Base-by-base conservation (phyloP, 2,113 vertebrate genomes). In the Melanerpes aurifrons region DNA sequence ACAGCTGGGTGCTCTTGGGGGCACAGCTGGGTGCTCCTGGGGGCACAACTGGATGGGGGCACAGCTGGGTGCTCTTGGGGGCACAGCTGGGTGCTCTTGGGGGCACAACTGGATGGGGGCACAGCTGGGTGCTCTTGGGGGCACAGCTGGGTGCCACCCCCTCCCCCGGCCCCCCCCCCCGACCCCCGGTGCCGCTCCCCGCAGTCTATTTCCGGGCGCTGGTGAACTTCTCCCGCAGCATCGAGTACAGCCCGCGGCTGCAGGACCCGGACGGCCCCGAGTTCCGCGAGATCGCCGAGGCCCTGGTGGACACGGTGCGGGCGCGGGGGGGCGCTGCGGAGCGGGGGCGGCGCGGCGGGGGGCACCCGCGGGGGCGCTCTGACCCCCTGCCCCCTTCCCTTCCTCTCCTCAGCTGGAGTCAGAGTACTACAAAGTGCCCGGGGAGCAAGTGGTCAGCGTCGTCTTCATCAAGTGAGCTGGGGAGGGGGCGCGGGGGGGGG, bases 181-280 rank as follows among this genome's bases (percentile, higher is more conserved):
- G n/a, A 5, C 20, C 76, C 9, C 70, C 17, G 35, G 9, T 57
- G 10, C 17, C 14, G 17, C 10, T 3, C 31, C 26, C 25, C 29
- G 31, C 81, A 67, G 81, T 79, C 85, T 90, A 90, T 73, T 90
- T 90, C 61, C 88, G 88, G 26, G 88, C 88, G 0, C 68, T 90
- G 81, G 88, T 85, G 81, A 90, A 90, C 81, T 90, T 90, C 88
- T 79, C 81, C n/a, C 88, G 6, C 81, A 90, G 88, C 81, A 85
- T 90, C 4, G 88, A 90, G 67, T 90, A 67, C 81, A 90, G 88
- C 81, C 31, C 31, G 0, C 73, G 4, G 35, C 74, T 90, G 67
- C 45, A 85, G 74, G 74, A 79, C n/a, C 88, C 88, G 4, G 88
- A 90, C 3, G 72, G 81, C 0, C 80, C 84, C 67, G 87, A 90